These are phyloP conservation scores for Dolichopus griseipennis DNA, from an alignment of 2,888 invertebrate genomes.

Conservation along the genomic window DNA sequence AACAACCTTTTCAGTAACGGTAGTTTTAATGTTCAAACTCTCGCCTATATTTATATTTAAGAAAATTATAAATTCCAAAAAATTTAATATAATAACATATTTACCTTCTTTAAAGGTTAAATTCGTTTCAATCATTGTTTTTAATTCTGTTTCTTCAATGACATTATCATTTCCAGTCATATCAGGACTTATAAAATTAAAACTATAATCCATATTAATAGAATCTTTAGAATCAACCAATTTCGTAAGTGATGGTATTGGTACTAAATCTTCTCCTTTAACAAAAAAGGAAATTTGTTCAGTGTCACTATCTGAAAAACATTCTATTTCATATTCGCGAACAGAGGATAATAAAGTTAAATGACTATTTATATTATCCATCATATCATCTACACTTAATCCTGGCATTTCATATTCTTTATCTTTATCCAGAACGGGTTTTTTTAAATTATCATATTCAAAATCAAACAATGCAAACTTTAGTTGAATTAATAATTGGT, in stretches of 20 bases:
- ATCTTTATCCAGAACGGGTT: not conserved
- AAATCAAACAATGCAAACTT: not conserved
- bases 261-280: not conserved
- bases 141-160: not conserved
- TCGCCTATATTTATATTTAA: too few species aligned
- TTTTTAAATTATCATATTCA: not conserved
- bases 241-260: not conserved
- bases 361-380: too few species aligned
- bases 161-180: not conserved
- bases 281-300: not conserved
- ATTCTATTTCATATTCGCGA: not conserved
- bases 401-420: not conserved
- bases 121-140: not conserved
- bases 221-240: not conserved
- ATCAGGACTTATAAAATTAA: not conserved
- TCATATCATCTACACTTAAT: not conserved
- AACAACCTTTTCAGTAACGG: too few species aligned
- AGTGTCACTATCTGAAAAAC: not conserved
- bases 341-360: too few species aligned
- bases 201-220: not conserved
- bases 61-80: too few species aligned
- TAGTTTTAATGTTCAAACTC: too few species aligned
- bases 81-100: too few species aligned
- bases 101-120: too few species aligned
- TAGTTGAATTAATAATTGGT: not conserved